These are phyloP conservation scores for Scolopax rusticola DNA, from an alignment of 2,797 vertebrate genomes.

Conservation along the genomic window DNA sequence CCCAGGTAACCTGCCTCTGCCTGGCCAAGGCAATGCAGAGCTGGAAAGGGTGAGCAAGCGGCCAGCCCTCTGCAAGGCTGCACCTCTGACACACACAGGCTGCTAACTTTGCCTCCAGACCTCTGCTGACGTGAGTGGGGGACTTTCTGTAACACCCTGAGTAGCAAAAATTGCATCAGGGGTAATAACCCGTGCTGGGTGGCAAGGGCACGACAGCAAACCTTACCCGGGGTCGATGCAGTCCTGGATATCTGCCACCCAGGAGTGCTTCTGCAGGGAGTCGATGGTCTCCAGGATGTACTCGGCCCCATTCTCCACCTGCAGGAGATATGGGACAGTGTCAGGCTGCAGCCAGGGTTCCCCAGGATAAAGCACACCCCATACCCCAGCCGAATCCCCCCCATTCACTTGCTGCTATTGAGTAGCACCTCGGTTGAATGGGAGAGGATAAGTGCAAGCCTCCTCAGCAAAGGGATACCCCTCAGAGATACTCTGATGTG, in stretches of 20 bases:
- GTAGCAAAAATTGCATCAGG: background rate
- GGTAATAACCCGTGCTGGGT: accelerated
- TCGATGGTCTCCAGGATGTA: conserved; percentile 99
- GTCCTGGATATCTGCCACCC: conserved; percentile 98
- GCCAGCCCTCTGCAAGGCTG: background rate
- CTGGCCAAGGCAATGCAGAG: accelerated
- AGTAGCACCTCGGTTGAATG: background rate
- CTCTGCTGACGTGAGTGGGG: background rate
- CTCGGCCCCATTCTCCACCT: conserved; percentile 96
- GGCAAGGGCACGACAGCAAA: background rate
- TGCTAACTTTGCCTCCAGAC: background rate
- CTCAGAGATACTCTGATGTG: background rate
- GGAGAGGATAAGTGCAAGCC: background rate
- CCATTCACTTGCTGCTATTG: background rate
- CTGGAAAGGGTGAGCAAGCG: background rate
- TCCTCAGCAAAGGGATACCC: background rate
- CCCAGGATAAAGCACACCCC: background rate
- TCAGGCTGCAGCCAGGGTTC: background rate
- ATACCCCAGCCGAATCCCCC: background rate
- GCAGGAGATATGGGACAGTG: background rate
- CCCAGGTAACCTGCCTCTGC: background rate
- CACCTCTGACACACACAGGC: background rate
- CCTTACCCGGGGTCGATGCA: conserved; percentile 95
- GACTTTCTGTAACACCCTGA: background rate
- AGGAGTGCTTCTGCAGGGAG: conserved; percentile 98